Percentiles rank a stretch among this genome's conserved stretches.
phyloP scores from a whole-genome alignment of 2,113 vertebrate genomes.

The Sphyrna mokarran region DNA sequence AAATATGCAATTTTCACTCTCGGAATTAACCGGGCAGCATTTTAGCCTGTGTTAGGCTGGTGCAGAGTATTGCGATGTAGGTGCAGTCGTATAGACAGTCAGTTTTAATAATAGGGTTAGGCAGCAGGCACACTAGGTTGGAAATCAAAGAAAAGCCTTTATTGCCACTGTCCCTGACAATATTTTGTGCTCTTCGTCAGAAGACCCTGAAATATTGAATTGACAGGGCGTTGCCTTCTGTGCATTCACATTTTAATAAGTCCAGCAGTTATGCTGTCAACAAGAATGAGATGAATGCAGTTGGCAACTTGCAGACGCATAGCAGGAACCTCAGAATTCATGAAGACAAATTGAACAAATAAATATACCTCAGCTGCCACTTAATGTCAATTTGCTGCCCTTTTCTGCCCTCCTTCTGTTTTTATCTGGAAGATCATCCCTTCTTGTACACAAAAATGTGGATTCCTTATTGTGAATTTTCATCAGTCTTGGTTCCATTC shows the following conservation, averaged over 20 bases:
- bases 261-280: background rate
- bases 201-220: constrained; percentile 17
- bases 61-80: background rate
- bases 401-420: background rate
- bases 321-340: background rate
- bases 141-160: background rate
- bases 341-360: constrained; percentile 17
- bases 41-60: background rate
- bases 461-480: background rate
- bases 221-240: background rate
- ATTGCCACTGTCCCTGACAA: constrained; percentile 8
- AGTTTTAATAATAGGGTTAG: background rate
- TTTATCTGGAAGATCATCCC: background rate
- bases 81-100: background rate
- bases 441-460: background rate
- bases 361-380: background rate
- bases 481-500: background rate
- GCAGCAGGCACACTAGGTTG: background rate
- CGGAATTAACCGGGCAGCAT: background rate
- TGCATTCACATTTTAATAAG: background rate
- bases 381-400: background rate
- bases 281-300: background rate
- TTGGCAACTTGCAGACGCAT: background rate
- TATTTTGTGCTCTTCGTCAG: constrained; percentile 20
- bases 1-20: background rate